Evolutionary conservation across 2,797 vertebrate species (phyloP).

Genomic region (Channa striata): DNA sequence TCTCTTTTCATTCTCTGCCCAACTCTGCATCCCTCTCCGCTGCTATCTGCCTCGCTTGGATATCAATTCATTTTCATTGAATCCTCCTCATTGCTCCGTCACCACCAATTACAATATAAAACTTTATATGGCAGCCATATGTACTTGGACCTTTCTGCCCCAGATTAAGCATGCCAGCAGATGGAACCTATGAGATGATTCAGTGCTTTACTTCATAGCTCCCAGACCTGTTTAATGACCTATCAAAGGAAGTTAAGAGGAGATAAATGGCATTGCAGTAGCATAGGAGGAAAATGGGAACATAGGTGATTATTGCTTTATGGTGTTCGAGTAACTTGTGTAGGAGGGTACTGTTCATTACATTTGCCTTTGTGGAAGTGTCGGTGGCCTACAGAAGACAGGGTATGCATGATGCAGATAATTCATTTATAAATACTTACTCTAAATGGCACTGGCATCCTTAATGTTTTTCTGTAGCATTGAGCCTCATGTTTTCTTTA

Average conservation of each 20-base stretch:
- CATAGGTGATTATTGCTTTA: constrained; percentile 75
- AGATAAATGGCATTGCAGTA: constrained; percentile 74
- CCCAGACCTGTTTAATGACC: constrained; percentile 81
- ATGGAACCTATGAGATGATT: constrained; percentile 79
- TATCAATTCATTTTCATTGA: constrained; percentile 63
- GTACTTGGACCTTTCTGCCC: constrained; percentile 73
- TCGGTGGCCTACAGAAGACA: constrained; percentile 35
- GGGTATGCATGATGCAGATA: background rate
- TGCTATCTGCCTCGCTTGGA: constrained; percentile 34
- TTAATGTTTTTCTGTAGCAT: constrained; percentile 3
- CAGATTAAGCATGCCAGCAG: constrained; percentile 79
- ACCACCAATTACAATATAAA: constrained; percentile 72
- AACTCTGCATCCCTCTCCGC: constrained; percentile 8
- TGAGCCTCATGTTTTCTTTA: background rate
- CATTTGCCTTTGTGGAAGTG: constrained; percentile 35
- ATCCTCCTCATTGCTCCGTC: constrained; percentile 50
- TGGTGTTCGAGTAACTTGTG: constrained; percentile 62
- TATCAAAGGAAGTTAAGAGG: constrained; percentile 76
- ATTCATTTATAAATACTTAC: constrained; percentile 11
- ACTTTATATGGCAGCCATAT: constrained; percentile 79
- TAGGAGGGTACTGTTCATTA: constrained; percentile 38
- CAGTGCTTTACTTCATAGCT: constrained; percentile 77
- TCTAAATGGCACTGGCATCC: background rate
- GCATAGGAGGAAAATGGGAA: constrained; percentile 61
- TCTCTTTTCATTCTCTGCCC: constrained; percentile 21